Conservation (phyloP, 2,888 invertebrate genomes). For the Argynnis bischoffii region DNA sequence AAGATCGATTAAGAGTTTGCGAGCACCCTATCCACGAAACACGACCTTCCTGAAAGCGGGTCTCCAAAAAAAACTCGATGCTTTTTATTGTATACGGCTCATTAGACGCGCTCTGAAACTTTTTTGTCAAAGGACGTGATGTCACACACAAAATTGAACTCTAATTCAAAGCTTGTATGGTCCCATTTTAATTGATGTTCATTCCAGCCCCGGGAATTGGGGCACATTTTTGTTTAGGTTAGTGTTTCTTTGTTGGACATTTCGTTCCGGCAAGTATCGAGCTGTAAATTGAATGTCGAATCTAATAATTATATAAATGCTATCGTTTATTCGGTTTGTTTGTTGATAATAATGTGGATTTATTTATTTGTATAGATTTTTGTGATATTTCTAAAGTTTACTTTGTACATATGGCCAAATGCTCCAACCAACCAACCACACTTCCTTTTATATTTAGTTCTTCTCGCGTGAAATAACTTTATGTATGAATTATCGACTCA, state of each 20-base stretch:
- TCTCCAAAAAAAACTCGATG: constrained; percentile 48
- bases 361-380: background rate
- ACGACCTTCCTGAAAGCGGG: constrained; percentile 43
- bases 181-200: constrained; percentile 36
- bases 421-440: no score
- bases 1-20: constrained; percentile 38
- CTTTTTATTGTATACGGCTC: constrained; percentile 62
- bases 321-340: constrained; percentile 14
- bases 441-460: no score
- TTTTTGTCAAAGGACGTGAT: constrained; percentile 54
- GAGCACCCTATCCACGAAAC: constrained; percentile 40
- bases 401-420: no score
- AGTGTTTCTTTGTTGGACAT: constrained; percentile 52
- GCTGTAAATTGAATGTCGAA: constrained; percentile 49
- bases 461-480: no score
- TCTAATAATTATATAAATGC: constrained; percentile 36
- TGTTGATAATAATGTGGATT: background rate
- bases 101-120: constrained; percentile 56
- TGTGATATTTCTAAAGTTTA: background rate
- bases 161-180: constrained; percentile 36
- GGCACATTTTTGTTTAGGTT: constrained; percentile 56
- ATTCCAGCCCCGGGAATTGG: constrained; percentile 49
- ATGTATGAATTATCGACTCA: no score
- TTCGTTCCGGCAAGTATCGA: constrained; percentile 49
- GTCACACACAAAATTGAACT: constrained; percentile 37